Conservation (phyloP, 2,888 invertebrate species). For the Zhuqinia jingwanae region DNA sequence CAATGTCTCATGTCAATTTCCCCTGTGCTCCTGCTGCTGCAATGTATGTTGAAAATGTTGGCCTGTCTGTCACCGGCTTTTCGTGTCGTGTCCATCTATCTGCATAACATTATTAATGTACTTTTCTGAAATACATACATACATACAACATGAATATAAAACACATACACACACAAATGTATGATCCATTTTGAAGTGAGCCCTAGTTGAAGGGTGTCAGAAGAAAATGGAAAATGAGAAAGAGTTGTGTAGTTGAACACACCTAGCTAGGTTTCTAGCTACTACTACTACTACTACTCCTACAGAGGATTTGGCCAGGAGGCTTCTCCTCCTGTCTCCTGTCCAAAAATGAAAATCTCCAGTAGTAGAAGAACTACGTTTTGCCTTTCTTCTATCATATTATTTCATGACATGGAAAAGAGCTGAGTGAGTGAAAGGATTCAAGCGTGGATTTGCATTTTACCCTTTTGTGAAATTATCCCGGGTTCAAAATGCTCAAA, state of each 20-base stretch:
- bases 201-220: slow-evolving; percentile 45
- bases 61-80: slow-evolving; percentile 50
- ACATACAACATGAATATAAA: background rate
- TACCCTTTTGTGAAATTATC: slow-evolving; percentile 45
- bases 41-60: background rate
- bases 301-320: slow-evolving; percentile 53
- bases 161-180: background rate
- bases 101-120: slow-evolving; percentile 42
- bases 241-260: slow-evolving; percentile 9
- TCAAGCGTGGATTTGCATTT: slow-evolving; percentile 38
- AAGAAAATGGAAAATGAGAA: slow-evolving; percentile 41
- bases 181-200: slow-evolving; percentile 42
- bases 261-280: background rate
- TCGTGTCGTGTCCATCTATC: slow-evolving; percentile 51
- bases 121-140: background rate
- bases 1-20: slow-evolving; percentile 56
- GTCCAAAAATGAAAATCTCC: slow-evolving; percentile 46
- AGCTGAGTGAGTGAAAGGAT: background rate
- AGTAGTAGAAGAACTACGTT: background rate
- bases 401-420: background rate
- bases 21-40: background rate
- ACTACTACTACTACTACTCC: no score
- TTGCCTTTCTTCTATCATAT: slow-evolving; percentile 1
- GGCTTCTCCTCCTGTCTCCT: slow-evolving; percentile 44
- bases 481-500: slow-evolving; percentile 34